Base-by-base conservation (phyloP, 1,140 invertebrate genomes). In the Drosophila neocordata region DNA sequence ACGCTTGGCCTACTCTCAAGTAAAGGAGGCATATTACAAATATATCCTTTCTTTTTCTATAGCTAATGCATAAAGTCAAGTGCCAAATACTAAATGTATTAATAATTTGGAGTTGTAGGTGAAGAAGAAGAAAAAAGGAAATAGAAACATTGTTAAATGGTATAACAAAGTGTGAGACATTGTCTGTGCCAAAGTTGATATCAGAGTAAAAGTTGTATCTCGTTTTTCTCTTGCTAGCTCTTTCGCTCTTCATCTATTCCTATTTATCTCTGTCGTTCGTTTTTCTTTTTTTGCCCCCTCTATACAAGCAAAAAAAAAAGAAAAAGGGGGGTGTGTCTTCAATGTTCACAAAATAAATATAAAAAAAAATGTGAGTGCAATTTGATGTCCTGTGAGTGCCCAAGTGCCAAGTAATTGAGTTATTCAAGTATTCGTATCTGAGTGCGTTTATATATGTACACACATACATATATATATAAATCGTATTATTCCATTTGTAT, bases 1-100 rank as follows among this genome's bases (percentile, higher is more conserved):
- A 48, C 13, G 52, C 58, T 41, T 51, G 8, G 4, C 55, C 69
- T n/a, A 59, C 38, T 59, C 15, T 59, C 53, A 72, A 73, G 65
- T 44, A 22, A n/a, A 34, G 27, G 20, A 22, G 12, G n/a, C 60
- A 37, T 13, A 15, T 37, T 15, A 37, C 38, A 52, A 35, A 35
- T 31, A 51, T 37, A 38, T 53, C 60, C 52, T 22, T 1, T 20
- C 0, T 38, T 2, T 9, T 20, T 15, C 15, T 48, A 11, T 20
- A 11, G 2, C 4, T 44, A 44, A 31, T 31, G 27, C 41, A 15
- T 9, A 44, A 8, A 44, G 13, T 44, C 15, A 44, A 15, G 13
- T 44, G 15, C 6, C 13, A 44, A 44, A 20, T 44, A 9, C 6
- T 6, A 44, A 44, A 20, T 48, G 15, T 48, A 15, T 48, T 20